Evolutionary conservation across 1,140 invertebrate genomes (phyloP).

Genomic region (Asobara japonica): DNA sequence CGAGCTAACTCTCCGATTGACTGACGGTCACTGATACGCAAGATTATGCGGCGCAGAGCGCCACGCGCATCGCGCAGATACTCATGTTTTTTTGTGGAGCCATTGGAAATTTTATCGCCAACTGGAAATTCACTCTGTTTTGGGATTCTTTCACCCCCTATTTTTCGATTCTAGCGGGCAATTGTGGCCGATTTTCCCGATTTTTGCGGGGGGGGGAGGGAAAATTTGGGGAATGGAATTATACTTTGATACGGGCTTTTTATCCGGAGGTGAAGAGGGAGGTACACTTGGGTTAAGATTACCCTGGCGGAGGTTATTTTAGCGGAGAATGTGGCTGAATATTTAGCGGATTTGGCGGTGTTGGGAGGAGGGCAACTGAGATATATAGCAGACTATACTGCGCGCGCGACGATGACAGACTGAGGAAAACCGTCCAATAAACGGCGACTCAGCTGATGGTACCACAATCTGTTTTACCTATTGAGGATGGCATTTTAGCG

Average conservation of each 20-base stretch:
- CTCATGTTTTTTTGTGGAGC: conserved; percentile 44
- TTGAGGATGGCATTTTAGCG: neutral
- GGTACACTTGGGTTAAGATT: neutral
- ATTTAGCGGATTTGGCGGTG: neutral
- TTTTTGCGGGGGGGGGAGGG: neutral
- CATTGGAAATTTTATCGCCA: conserved; percentile 28
- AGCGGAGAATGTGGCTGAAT: neutral
- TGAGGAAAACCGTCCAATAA: conserved; percentile 15
- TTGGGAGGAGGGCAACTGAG: neutral
- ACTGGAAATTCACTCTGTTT: no score
- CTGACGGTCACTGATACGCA: conserved; percentile 62
- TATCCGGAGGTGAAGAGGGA: neutral
- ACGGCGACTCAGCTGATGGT: conserved; percentile 18
- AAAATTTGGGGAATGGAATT: no score
- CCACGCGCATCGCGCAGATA: conserved; percentile 57
- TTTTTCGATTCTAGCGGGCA: no score
- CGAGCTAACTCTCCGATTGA: conserved; percentile 56
- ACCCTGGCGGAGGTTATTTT: conserved; percentile 15
- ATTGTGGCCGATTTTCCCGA: no score
- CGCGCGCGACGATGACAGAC: conserved; percentile 33
- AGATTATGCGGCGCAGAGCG: conserved; percentile 62
- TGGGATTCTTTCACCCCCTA: no score
- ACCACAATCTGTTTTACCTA: conserved; percentile 12
- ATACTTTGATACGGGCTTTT: neutral
- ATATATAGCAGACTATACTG: neutral